These are phyloP conservation scores for Muscicapa comitata DNA, from an alignment of 2,797 vertebrate genomes.

Conservation along the genomic window DNA sequence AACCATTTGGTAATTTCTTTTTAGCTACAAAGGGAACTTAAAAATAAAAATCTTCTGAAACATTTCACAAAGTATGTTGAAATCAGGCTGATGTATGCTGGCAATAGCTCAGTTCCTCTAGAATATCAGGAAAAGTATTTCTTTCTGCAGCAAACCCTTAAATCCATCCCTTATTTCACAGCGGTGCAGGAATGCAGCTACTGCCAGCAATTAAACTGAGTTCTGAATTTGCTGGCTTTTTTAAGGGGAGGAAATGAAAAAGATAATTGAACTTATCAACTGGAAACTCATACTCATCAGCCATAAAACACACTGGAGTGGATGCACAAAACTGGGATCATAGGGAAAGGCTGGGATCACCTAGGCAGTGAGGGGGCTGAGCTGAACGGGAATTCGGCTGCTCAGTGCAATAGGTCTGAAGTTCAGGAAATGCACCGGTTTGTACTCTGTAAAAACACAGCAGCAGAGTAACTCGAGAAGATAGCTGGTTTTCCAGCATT, in stretches of 20 bases:
- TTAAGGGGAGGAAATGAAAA: fast-evolving
- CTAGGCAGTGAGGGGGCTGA: background rate
- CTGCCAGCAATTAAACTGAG: background rate
- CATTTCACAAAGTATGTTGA: background rate
- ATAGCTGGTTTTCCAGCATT: background rate
- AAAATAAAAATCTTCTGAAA: background rate
- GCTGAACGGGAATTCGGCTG: background rate
- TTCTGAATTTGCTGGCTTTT: background rate
- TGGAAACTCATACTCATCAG: background rate
- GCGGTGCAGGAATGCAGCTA: background rate
- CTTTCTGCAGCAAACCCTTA: background rate
- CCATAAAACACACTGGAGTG: background rate
- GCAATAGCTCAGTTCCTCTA: background rate
- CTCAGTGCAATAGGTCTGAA: fast-evolving
- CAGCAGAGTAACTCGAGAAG: background rate
- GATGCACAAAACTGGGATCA: background rate
- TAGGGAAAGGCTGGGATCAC: background rate
- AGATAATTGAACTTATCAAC: background rate
- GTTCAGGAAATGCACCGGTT: background rate
- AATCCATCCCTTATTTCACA: background rate
- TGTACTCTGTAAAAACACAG: background rate
- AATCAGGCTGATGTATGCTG: background rate
- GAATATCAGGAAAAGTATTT: background rate
- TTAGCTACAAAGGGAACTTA: conserved; percentile 5
- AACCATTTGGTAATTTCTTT: background rate